phyloP scores from a whole-genome alignment of 2,797 vertebrate species.

The Sebastes aleutianus region DNA sequence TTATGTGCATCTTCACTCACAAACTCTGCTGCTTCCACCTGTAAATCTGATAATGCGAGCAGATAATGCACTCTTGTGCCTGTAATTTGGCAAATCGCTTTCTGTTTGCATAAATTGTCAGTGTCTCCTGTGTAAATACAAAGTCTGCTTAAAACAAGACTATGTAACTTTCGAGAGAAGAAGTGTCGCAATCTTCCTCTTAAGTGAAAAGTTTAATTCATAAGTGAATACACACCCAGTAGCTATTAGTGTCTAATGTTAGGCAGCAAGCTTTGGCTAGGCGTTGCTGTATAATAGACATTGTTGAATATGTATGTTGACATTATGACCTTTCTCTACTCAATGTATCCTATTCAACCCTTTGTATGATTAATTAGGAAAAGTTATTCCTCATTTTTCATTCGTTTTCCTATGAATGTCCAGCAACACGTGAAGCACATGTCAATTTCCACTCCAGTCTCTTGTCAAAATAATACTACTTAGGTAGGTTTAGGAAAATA shows the following conservation, averaged over 20 bases:
- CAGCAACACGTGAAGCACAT: too few species aligned
- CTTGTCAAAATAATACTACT: too few species aligned
- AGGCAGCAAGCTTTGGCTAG: neutral
- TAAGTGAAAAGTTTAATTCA: neutral
- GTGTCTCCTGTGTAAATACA: neutral
- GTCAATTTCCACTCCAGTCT: too few species aligned
- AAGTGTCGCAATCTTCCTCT: neutral
- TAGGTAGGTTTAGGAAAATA: too few species aligned
- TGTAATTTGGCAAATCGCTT: neutral
- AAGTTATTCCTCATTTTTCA: too few species aligned
- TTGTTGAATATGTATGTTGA: neutral
- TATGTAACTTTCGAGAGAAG: neutral
- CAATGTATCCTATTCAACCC: too few species aligned
- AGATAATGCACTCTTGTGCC: neutral
- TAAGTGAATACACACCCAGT: neutral
- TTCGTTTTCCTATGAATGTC: too few species aligned
- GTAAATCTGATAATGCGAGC: neutral
- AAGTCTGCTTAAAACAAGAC: neutral
- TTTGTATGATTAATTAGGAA: too few species aligned
- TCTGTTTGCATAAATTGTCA: neutral
- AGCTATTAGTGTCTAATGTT: neutral
- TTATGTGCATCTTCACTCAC: neutral
- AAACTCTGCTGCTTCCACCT: neutral
- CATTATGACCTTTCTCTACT: neutral
- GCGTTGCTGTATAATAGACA: neutral